phyloP scores from a whole-genome alignment of 1,140 invertebrate species.

The Agraylea sexmaculata region DNA sequence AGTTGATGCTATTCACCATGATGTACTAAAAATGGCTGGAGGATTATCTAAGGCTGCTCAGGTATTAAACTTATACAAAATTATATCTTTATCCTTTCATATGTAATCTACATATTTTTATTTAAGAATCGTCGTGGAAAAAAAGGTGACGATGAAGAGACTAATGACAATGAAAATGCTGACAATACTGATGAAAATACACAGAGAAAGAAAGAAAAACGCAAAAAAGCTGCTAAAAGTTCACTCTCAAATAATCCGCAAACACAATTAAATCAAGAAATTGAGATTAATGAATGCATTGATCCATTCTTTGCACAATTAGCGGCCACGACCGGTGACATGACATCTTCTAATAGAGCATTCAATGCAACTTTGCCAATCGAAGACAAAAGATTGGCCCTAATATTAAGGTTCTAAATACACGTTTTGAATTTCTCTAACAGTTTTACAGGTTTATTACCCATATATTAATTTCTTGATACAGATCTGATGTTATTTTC shows the following conservation, averaged over 20 bases:
- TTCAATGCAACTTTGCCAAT: constrained; percentile 38
- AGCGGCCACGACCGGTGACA: constrained; percentile 35
- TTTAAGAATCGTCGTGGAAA: constrained; percentile 38
- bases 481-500: constrained; percentile 17
- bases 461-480: not conserved
- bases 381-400: constrained; percentile 30
- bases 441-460: not conserved
- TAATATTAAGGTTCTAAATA: constrained; percentile 30
- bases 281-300: constrained; percentile 22
- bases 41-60: constrained; percentile 43
- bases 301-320: constrained; percentile 39
- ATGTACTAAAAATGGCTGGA: constrained; percentile 65
- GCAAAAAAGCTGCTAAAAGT: constrained; percentile 23
- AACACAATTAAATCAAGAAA: constrained; percentile 18
- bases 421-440: constrained; percentile 1
- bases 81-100: not conserved
- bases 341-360: constrained; percentile 37
- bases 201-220: constrained; percentile 26
- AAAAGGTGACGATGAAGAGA: constrained; percentile 34
- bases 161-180: constrained; percentile 24
- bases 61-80: constrained; percentile 21
- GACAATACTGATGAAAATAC: constrained; percentile 23
- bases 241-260: constrained; percentile 18
- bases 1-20: constrained; percentile 66
- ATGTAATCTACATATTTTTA: constrained; percentile 2